These are phyloP conservation scores for Micrastur ruficollis DNA, from an alignment of 2,797 vertebrate species.

Conservation along the genomic window DNA sequence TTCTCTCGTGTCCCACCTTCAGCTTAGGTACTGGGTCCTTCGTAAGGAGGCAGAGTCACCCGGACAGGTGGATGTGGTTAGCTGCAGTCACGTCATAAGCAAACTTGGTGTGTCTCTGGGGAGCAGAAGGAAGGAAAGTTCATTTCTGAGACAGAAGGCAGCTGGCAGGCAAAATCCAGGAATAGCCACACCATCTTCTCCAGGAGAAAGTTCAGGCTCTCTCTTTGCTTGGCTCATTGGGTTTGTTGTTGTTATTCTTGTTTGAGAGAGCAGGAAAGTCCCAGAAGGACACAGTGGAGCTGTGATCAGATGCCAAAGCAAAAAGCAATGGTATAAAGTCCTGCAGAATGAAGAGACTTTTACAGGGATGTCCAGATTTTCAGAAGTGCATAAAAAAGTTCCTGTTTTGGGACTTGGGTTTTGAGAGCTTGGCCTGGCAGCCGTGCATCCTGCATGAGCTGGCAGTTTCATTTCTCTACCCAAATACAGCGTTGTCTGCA, in stretches of 20 bases:
- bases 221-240: neutral
- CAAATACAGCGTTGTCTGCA: neutral
- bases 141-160: conserved; percentile 19
- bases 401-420: neutral
- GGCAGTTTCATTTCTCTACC: conserved; percentile 3
- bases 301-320: conserved; percentile 40
- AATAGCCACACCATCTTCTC: neutral
- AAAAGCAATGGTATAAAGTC: neutral
- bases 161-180: neutral
- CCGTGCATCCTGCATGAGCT: neutral
- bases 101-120: neutral
- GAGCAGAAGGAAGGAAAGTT: neutral
- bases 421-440: neutral
- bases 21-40: neutral
- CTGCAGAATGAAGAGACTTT: neutral
- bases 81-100: neutral
- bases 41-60: neutral
- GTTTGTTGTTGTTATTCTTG: conserved; percentile 60
- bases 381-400: neutral
- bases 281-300: neutral
- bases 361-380: neutral
- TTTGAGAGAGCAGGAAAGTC: neutral
- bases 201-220: conserved; percentile 35
- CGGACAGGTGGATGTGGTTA: conserved; percentile 18
- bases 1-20: neutral